phyloP scores from a whole-genome alignment of 1,140 invertebrate genomes.

The Pygmarrhopalites habei region DNA sequence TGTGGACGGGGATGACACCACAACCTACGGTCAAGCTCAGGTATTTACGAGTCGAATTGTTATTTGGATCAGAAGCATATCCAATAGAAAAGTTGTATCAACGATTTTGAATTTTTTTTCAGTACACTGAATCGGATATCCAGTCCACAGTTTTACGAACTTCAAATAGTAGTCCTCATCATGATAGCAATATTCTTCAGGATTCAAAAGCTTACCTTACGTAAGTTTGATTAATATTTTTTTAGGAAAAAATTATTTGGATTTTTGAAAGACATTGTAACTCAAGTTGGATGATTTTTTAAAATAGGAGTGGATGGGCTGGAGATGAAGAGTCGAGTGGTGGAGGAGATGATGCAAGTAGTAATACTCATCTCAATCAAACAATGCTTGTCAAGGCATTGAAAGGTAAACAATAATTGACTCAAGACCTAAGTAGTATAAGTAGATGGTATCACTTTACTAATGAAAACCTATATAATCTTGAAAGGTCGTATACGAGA shows the following conservation, averaged over 20 bases:
- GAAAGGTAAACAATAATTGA: too few species aligned
- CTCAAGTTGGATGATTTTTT: too few species aligned
- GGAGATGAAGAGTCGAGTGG: constrained; percentile 18
- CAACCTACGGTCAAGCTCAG: constrained; percentile 66
- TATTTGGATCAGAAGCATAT: too few species aligned
- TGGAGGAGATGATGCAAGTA: neutral
- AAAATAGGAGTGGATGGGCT: too few species aligned
- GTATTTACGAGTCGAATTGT: too few species aligned
- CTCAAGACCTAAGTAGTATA: too few species aligned
- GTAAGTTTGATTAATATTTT: too few species aligned
- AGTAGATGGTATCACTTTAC: constrained; percentile 33
- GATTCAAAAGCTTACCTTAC: constrained; percentile 4
- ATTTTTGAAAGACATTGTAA: too few species aligned
- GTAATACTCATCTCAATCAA: neutral
- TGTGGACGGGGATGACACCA: constrained; percentile 65
- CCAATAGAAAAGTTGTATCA: too few species aligned
- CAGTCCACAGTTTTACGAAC: constrained; percentile 17
- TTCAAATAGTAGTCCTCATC: neutral
- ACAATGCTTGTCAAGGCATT: neutral
- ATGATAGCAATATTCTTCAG: constrained; percentile 16
- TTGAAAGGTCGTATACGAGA: constrained; percentile 61
- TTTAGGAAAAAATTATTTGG: too few species aligned
- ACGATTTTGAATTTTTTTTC: too few species aligned
- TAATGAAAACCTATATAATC: constrained; percentile 68
- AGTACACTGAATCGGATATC: constrained; percentile 71